Evolutionary conservation across 2,888 invertebrate genomes (phyloP), one percentile per base, ranked within the genome.

Genomic region (Brachypalpus laphriformis): DNA sequence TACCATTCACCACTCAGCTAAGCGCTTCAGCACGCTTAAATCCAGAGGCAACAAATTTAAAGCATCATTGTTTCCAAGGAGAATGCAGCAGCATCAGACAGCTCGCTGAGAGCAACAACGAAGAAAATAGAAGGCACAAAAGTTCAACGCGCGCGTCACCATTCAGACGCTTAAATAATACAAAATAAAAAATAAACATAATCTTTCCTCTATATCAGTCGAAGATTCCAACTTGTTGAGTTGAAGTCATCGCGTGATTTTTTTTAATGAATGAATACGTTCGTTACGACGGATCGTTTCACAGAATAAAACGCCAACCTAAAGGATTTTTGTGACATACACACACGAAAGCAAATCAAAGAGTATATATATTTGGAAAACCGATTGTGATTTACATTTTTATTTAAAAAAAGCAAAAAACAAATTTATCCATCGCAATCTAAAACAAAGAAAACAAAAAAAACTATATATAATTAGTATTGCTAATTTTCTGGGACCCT

Each of bases 251-350:
- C 78, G 78, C 61, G 78, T 78, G 74, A 72, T 74, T 74, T 74
- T 75, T n/a, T 83, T 83, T 83, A 83, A 83, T 83, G 83, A 83
- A 83, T 83, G 83, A 83, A 74, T 78, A 83, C 78, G 83, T 78
- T 83, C 78, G 74, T 78, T 78, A 68, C 74, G 83, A 78, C 78
- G 83, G 74, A 83, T 83, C 37, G 74, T 37, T 78, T 83, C 78
- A 78, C 74, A 83, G 74, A 74, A 78, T 83, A 83, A 83, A 78
- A 56, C 74, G 83, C 25, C 83, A 83, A 83, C 83, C 83, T 83
- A 83, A 83, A 83, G 83, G 83, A 83, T 83, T 83, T 83, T 83
- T 83, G 83, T 83, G 83, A 83, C 83, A 83, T 83, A 83, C 82
- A 78, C 45, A 78, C 54, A 63, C 66, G 42, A 83, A 74, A 71